phyloP scores from a whole-genome alignment of 2,113 vertebrate genomes.

The Cathartes aura region DNA sequence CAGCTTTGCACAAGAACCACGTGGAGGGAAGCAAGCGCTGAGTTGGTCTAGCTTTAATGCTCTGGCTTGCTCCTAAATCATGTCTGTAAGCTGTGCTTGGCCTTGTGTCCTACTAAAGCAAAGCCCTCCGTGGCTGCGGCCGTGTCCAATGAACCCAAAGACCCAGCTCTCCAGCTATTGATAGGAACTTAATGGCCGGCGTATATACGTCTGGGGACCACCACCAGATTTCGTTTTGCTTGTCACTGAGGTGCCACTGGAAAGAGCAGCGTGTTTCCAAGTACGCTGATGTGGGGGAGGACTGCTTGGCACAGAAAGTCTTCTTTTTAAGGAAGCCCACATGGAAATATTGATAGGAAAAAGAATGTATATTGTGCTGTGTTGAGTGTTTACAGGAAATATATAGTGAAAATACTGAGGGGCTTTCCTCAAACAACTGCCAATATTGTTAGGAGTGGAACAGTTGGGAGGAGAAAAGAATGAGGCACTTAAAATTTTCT shows the following conservation, averaged over 20 bases:
- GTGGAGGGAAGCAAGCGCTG: accelerated
- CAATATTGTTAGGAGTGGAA: conserved; percentile 34
- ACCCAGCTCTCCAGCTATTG: not conserved
- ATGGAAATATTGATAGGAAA: not conserved
- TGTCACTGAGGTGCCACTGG: not conserved
- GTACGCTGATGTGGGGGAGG: not conserved
- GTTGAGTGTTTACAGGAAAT: conserved; percentile 52
- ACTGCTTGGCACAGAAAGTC: not conserved
- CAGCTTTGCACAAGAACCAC: not conserved
- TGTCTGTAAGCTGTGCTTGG: not conserved
- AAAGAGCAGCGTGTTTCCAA: not conserved
- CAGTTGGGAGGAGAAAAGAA: not conserved
- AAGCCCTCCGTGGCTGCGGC: not conserved
- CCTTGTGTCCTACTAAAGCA: not conserved
- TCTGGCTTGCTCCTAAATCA: not conserved
- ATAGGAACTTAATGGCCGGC: not conserved
- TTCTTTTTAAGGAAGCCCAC: not conserved
- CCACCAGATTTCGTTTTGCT: not conserved
- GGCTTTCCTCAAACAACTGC: conserved; percentile 52
- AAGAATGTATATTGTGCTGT: not conserved
- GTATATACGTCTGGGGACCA: accelerated
- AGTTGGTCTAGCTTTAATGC: not conserved
- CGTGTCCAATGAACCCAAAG: accelerated
- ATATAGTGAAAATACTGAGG: not conserved
- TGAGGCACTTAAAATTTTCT: not conserved